A percentile compares a stretch with the other conserved stretches of the same genome.
Evolutionary conservation across 23 tunicate genomes (phyloP).

Genomic region (Phallusia fumigata): DNA sequence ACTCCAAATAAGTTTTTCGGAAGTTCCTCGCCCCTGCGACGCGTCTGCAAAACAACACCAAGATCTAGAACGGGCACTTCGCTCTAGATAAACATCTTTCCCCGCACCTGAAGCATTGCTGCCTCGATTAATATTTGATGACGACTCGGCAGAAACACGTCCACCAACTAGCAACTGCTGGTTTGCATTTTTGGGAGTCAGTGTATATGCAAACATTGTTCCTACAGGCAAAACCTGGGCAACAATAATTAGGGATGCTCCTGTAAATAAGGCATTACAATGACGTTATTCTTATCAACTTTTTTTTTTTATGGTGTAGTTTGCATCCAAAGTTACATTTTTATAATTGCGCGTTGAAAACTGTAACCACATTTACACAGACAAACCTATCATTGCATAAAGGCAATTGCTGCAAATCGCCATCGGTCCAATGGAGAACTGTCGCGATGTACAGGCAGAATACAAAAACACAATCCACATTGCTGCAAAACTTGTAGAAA

Average conservation of each 20-base stretch:
- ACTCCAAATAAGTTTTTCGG: background rate
- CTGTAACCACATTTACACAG: background rate
- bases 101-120: background rate
- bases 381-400: constrained; percentile 5
- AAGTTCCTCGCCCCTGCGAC: background rate
- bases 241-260: background rate
- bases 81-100: background rate
- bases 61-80: too few species aligned
- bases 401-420: constrained; percentile 4
- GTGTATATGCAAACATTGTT: background rate
- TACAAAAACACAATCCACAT: background rate
- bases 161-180: background rate
- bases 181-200: background rate
- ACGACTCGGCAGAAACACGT: background rate
- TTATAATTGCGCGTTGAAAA: too few species aligned
- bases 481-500: background rate
- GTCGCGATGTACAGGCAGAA: background rate
- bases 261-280: background rate
- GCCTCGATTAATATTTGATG: background rate
- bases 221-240: background rate
- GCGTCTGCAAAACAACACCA: too few species aligned
- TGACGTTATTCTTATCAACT: background rate
- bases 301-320: background rate
- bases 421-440: background rate
- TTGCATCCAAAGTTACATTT: too few species aligned